These are phyloP conservation scores for Gastracanthus pulcherrimus DNA, from an alignment of 2,888 invertebrate genomes.

Conservation along the genomic window DNA sequence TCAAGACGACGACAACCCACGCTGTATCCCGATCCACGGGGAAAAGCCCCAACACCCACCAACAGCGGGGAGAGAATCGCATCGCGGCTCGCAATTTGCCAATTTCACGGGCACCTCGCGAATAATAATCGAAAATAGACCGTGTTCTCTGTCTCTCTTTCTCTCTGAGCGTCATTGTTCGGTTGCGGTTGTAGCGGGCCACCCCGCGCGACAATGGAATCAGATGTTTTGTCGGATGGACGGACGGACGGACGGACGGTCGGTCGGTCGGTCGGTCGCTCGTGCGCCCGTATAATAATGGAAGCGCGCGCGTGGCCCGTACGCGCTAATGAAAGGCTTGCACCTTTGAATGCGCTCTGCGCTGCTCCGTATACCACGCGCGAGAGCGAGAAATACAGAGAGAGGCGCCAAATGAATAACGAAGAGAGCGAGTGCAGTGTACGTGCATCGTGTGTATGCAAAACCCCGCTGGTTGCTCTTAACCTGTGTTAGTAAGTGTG, in stretches of 20 bases:
- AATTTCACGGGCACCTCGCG: conserved; percentile 69
- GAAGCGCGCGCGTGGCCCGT: conserved; percentile 74
- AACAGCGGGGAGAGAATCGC: neutral
- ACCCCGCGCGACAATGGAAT: conserved; percentile 73
- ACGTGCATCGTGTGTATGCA: neutral
- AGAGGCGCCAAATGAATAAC: conserved; percentile 51
- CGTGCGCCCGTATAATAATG: conserved; percentile 70
- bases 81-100: conserved; percentile 68
- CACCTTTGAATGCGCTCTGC: conserved; percentile 72
- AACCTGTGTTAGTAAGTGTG: neutral
- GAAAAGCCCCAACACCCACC: conserved; percentile 11
- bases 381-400: no score
- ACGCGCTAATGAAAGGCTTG: conserved; percentile 76
- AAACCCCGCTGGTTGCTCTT: neutral
- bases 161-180: conserved; percentile 21
- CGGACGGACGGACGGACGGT: conserved; percentile 69
- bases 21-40: neutral
- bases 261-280: conserved; percentile 63
- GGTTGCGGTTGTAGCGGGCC: conserved; percentile 57
- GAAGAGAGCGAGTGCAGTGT: neutral
- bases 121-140: conserved; percentile 73
- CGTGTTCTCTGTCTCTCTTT: conserved; percentile 37
- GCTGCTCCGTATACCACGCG: no score
- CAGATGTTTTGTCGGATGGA: conserved; percentile 73
- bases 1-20: no score